phyloP scores from a whole-genome alignment of 2,113 vertebrate species.

The Muntiacus muntjak region DNA sequence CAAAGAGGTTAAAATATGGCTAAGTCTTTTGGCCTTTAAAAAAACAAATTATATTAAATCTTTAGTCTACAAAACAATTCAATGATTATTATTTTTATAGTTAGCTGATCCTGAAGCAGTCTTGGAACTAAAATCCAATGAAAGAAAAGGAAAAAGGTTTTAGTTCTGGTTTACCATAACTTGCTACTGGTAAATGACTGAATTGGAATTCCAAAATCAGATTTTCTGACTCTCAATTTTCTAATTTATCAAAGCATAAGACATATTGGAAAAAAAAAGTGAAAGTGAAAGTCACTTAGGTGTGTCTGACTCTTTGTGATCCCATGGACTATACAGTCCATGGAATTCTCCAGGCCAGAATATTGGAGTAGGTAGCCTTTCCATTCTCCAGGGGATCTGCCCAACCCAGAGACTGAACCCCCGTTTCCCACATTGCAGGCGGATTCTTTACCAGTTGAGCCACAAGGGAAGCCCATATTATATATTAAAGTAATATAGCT shows the following conservation, averaged over 20 bases:
- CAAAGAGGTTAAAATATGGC: background rate
- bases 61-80: background rate
- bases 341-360: background rate
- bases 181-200: background rate
- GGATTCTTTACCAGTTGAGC: background rate
- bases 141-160: background rate
- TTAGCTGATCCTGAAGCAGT: background rate
- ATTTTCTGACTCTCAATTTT: background rate
- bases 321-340: background rate
- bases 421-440: background rate
- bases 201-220: background rate
- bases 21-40: background rate
- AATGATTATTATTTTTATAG: background rate
- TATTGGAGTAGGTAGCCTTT: background rate
- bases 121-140: background rate
- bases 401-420: background rate
- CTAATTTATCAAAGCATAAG: conserved; percentile 7
- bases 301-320: background rate
- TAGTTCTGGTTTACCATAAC: background rate
- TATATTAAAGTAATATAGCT: background rate
- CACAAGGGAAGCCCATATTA: background rate
- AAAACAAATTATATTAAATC: background rate
- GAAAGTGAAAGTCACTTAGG: background rate
- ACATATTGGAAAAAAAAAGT: background rate
- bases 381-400: background rate